A percentile compares a stretch with the other conserved stretches of the same genome.
phyloP scores from a whole-genome alignment of 2,113 vertebrate genomes.

The Anser brachyrhynchus region DNA sequence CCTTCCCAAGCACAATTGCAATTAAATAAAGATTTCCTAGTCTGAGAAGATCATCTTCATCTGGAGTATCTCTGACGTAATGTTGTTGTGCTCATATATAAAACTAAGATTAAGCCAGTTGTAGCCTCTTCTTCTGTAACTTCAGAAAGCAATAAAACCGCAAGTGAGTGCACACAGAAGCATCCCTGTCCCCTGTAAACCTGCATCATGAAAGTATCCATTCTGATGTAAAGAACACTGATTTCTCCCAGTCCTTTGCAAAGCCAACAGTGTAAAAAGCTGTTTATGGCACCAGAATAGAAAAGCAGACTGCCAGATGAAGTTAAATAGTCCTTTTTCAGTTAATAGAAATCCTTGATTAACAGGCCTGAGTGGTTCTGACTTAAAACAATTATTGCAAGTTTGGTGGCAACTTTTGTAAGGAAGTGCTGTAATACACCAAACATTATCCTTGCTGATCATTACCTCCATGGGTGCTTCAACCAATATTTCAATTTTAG shows the following conservation, averaged over 20 bases:
- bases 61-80: background rate
- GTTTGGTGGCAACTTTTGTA: background rate
- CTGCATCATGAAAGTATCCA: background rate
- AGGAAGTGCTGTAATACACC: background rate
- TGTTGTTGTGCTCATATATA: background rate
- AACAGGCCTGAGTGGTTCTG: background rate
- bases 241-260: background rate
- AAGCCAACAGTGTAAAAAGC: background rate
- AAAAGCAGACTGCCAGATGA: background rate
- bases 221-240: background rate
- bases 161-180: background rate
- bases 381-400: background rate
- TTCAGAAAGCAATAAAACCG: conserved; percentile 5
- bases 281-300: background rate
- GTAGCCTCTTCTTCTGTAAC: background rate
- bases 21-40: background rate
- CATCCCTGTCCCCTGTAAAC: background rate
- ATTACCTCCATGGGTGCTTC: background rate
- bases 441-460: background rate
- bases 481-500: background rate
- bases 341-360: background rate
- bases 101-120: conserved; percentile 12
- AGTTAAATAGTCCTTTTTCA: background rate
- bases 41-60: background rate
- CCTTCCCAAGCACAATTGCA: background rate